Base-by-base conservation (phyloP, 92 coral and sea anemone species). In the Epizoanthus ramosus region DNA sequence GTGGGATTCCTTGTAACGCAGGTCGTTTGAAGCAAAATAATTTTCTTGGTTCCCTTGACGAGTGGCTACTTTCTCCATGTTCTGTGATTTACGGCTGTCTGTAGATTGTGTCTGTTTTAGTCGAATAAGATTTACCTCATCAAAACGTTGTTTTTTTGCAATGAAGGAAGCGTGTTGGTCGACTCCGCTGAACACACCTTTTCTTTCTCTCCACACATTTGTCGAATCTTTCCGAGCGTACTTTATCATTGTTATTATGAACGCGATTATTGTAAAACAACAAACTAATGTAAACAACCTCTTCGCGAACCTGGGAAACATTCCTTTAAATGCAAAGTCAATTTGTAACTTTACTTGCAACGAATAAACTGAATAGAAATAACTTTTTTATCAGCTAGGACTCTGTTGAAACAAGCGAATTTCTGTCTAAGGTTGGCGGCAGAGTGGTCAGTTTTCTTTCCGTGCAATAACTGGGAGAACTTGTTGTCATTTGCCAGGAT, bases 221-320 rank as follows among this genome's bases (percentile, higher is more conserved):
- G 68, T 4, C 13, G 17, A 75, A 75, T 33, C 1, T 74, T 12
- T n/a, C 37, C 13, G 71, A 13, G 66, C 6, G 57, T 22, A 3
- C 8, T 24, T 61, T 13, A 41, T 63, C 12, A 17, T 35, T 28
- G 69, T 33, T 58, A 59, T n/a, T 14, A 61, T 53, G 41, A 61
- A 41, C 56, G 31, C 71, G 15, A 77, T 43, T 9, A 10, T 71
- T 28, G 63, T 39, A 41, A 77, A 21, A 35, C 37, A 24, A 12
- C 53, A 50, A 21, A 37, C 18, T 61, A 57, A 21, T 37, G 63
- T 77, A 21, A 77, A 77, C 70, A 41, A 41, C 15, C 35, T 22
- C n/a, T 63, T 76, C 22, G 3, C 18, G 12, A 10, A 25, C 63
- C 63, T 76, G 50, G 68, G 69, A 39, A 76, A 39, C 81, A 76